Evolutionary conservation across 1,140 invertebrate species (phyloP), one percentile per base, ranked within the genome.

Genomic region (Galendromus occidentalis): DNA sequence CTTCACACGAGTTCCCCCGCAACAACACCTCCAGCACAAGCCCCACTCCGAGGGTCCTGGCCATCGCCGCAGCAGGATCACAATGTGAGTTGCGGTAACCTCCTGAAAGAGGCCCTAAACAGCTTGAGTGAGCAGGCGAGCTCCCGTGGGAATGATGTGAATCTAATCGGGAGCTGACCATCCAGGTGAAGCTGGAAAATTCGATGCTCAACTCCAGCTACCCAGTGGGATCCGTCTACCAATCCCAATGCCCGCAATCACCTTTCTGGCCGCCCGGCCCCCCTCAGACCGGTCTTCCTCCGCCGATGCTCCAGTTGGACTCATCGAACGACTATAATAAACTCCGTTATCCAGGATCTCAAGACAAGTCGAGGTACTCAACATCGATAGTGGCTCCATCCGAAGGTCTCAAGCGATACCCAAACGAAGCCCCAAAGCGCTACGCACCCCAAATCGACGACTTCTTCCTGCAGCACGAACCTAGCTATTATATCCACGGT

Each of bases 371-470:
- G 33, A 39, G 33, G 33, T 39, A 39, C 20, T 59, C 51, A 22
- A 25, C 51, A 22, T 14, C 25, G 14, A 1, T 59, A 59, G 51
- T 39, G 33, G 51, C 14, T 59, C 51, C 22, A 29, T 29, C 51
- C 51, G 12, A 59, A 59, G 14, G 51, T 59, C 51, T 20, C 25
- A 33, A 25, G 9, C 51, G 22, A 14, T 59, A 25, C 20, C 51
- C 22, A 22, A 59, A 22, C 9, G 51, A 59, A 59, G 33, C 25
- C 51, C 14, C 25, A 4, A 59, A 59, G 20, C 51, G 51, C 25
- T 59, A 59, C 51, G 51, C 51, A 17, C 51, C 51, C 25, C 51
- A 59, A 25, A 59, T 59, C 51, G 51, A 59, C 22, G 51, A 59
- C 51, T 59, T 59, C 22, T 59, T 59, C 33, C 51, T 59, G 25